Percentiles rank a stretch among this genome's conserved stretches.
Evolutionary conservation across 2,888 invertebrate genomes (phyloP).

Genomic region (Idaea aversata): DNA sequence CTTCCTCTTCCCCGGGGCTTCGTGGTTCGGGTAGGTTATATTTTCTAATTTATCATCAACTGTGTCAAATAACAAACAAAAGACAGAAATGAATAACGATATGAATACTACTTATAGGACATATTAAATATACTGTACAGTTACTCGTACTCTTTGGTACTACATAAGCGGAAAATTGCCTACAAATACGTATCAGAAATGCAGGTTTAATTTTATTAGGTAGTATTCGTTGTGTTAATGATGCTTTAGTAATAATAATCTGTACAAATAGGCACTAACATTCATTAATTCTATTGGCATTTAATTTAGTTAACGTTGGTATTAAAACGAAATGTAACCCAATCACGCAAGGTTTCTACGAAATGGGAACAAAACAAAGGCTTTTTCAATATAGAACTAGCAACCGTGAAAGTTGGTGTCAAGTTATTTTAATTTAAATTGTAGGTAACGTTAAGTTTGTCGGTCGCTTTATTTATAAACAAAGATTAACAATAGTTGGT

Average conservation of each 20-base stretch:
- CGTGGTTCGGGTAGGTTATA: too few species aligned
- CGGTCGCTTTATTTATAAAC: background rate
- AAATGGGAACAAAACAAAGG: conserved; percentile 11
- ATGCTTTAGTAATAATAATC: background rate
- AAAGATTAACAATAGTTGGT: background rate
- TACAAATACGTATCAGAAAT: background rate
- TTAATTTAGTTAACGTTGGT: conserved; percentile 2
- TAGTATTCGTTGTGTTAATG: background rate
- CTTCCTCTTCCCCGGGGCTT: too few species aligned
- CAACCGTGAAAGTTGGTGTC: conserved; percentile 37
- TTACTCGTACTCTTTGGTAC: too few species aligned
- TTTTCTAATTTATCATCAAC: too few species aligned
- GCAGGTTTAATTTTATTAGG: background rate
- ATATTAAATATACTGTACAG: too few species aligned
- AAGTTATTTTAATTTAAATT: conserved; percentile 25
- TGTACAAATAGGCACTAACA: conserved; percentile 5
- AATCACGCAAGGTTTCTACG: background rate
- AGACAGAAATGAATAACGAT: too few species aligned
- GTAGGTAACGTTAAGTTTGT: background rate
- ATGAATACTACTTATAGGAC: too few species aligned
- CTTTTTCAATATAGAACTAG: conserved; percentile 26
- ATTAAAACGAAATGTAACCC: background rate
- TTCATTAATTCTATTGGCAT: background rate
- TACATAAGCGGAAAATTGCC: too few species aligned
- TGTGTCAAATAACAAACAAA: too few species aligned